phyloP scores from a whole-genome alignment of 1,140 invertebrate species.

The Pseudomyrmex cubaensis region DNA sequence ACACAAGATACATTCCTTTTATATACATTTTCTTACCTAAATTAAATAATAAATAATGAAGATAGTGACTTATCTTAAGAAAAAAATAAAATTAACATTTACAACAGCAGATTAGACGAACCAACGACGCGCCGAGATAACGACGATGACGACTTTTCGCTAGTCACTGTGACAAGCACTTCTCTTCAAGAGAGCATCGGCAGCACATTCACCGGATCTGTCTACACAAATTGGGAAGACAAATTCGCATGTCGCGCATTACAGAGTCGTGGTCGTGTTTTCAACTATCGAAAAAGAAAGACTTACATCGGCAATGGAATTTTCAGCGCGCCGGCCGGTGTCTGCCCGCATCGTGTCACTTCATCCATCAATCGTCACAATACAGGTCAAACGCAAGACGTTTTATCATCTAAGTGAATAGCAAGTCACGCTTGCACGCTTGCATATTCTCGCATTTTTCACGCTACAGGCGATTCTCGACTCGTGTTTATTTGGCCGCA shows the following conservation, averaged over 20 bases:
- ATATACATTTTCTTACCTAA: too few relatives aligned
- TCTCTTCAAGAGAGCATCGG: constrained; percentile 66
- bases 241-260: constrained; percentile 63
- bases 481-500: constrained; percentile 81
- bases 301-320: constrained; percentile 58
- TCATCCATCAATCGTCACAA: constrained; percentile 69
- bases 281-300: constrained; percentile 69
- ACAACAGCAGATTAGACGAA: constrained; percentile 54
- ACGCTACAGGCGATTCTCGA: constrained; percentile 75
- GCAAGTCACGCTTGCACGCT: too few relatives aligned
- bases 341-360: constrained; percentile 74
- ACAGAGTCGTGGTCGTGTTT: constrained; percentile 50
- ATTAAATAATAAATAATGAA: too few relatives aligned
- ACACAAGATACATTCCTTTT: too few relatives aligned
- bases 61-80: background rate
- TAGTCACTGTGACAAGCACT: constrained; percentile 62
- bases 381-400: constrained; percentile 55
- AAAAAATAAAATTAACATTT: background rate
- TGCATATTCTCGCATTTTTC: too few relatives aligned
- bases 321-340: constrained; percentile 72
- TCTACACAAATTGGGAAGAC: constrained; percentile 41
- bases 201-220: constrained; percentile 62
- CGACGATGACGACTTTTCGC: constrained; percentile 66
- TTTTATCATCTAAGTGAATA: too few relatives aligned
- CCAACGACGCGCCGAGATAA: constrained; percentile 46